Base-by-base conservation (phyloP, 1,140 invertebrate genomes). In the Pollicipes pollicipes region DNA sequence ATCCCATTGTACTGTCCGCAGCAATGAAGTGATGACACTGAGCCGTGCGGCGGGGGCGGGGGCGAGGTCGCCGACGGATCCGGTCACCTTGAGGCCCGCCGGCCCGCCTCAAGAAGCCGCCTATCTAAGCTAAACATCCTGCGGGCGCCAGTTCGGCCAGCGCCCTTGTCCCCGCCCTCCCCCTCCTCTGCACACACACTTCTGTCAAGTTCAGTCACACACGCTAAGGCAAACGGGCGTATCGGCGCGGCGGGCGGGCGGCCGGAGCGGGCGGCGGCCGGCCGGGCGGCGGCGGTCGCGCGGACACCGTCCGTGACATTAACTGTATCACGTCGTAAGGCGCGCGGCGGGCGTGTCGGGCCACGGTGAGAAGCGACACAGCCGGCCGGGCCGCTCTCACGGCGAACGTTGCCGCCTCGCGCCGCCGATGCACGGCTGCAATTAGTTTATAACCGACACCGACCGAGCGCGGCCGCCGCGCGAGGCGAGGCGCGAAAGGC, bases 241-340 rank as follows among this genome's bases (percentile, higher is more conserved):
- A 58, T 21, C 13, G 2, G 45, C n/a, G n/a, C n/a, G n/a, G n/a
- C n/a, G n/a, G n/a, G n/a, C n/a, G 8, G 45, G 17, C 45, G 17
- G 45, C 6, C 45, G 45, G 8, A 21, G 24, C 21, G 24, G 21
- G 24, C 8, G 45, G 45, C 13, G 45, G 24, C 45, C 13, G 45
- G 45, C 13, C 10, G 2, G 10, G 24, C 10, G 21, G 24, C 8
- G 45, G 45, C 13, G 45, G 24, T 21, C 13, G 45, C 13, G 24
- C 10, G 2, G 10, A 58, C 10, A n/a, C 45, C 45, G 45, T 58
- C 45, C 45, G 45, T 58, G 45, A 58, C 45, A 58, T 58, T 58
- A 58, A 58, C 45, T 58, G 45, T 58, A 58, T 58, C 45, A 58
- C 45, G 45, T 58, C 45, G 45, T 58, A 58, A 58, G 45, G 45